Evolutionary conservation across 2,888 invertebrate species (phyloP), one percentile per base, ranked within the genome.

Genomic region (Nephrotoma appendiculata): DNA sequence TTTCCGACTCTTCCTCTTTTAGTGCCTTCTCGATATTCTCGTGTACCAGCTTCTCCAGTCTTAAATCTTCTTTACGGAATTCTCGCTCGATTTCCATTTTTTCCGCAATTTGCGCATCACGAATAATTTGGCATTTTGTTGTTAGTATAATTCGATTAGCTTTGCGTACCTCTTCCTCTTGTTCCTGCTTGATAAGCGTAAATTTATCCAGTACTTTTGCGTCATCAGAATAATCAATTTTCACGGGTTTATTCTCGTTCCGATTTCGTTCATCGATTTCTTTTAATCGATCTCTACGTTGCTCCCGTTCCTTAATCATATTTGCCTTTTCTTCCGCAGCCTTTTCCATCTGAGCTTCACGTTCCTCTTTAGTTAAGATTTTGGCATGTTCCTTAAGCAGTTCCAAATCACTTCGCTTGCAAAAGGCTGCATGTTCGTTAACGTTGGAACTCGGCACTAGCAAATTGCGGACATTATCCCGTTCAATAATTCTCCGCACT

Each of bases 91-190:
- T 84, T 31, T 90, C 90, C 41, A 89, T 87, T 87, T 93, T 94
- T 90, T 96, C 96, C 0, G 93, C 93, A 87, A 97, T 94, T 92
- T 97, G 97, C 0, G 96, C 96, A 90, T 97, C 96, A 19, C 97
- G 92, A 85, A 97, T 96, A 0, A 96, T 96, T 89, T 96, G 94
- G 88, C 97, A 97, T 90, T 97, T 97, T 31, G 96, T 96, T 15
- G 96, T 96, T 11, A 97, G 91, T 89, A 97, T 96, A 88, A 97
- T 93, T 87, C 94, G 94, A 91, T 96, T 97, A 88, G 96, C 95
- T 41, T 92, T 93, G 91, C 95, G 96, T 89, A 93, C 95, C 92
- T 93, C 94, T 90, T 93, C 96, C 89, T 91, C 92, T 87, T 91
- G 91, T 87, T 92, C 92, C 19, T 91, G 91, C 86, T 90, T 90